Evolutionary conservation across 1,140 invertebrate genomes (phyloP), one percentile per base, ranked within the genome.

Genomic region (Lepidotrigona ventralis): DNA sequence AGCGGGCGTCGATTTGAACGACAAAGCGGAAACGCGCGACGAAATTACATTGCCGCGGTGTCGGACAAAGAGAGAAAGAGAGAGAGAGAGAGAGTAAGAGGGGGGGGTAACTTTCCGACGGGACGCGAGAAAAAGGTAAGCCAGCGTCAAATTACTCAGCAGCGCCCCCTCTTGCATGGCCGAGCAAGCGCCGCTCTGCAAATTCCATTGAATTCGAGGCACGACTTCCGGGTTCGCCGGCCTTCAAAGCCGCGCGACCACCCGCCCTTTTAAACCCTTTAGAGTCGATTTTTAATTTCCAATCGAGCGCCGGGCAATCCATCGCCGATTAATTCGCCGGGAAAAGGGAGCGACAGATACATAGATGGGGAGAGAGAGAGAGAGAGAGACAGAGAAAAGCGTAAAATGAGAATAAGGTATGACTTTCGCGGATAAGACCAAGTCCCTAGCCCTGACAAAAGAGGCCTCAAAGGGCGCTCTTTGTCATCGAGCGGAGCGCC

Each of bases 401-500:
- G 9, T 17, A 46, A 19, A 64, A n/a, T 17, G 33, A 19, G 53
- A 64, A 26, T 53, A 56, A 68, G 85, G 85, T 68, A 87, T 46
- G 88, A 89, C 76, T 88, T 81, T 81, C 66, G 78, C 78, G 84
- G 78, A 86, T 85, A 79, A 78, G 60, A 69, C 46, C 54, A 71
- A 66, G 60, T 58, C 51, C 60, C 39, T 29, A 51, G 39, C 69
- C 33, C 33, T 33, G 33, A 77, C 64, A 85, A 79, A 72, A 88
- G 87, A 56, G 53, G 33, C 64, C 64, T 88, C 68, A 72, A 88
- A 88, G 76, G 66, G 69, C 69, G 73, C 46, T 85, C 85, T 89
- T 89, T 89, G 88, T 89, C 89, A 90, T 90, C 85, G 88, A 85
- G 78, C 70, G 71, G 76, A 85, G 85, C 79, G 85, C 79, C 84